Evolutionary conservation across 37 sponge, comb jelly and placozoan genomes (phyloP).

Genomic region (Ianthella basta): DNA sequence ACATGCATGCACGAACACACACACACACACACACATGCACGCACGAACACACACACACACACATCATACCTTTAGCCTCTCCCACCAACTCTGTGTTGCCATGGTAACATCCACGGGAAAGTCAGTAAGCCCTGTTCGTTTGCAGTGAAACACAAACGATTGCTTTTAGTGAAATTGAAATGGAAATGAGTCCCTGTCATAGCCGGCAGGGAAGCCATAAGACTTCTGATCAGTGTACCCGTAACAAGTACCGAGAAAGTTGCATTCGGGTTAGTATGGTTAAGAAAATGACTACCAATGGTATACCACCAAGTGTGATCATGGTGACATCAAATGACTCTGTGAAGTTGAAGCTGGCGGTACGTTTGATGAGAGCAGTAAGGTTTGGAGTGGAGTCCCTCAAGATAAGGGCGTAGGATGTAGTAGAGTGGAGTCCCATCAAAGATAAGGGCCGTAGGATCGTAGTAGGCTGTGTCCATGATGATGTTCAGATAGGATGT

Average conservation of each 20-base stretch:
- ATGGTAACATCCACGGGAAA: slow-evolving; percentile 13
- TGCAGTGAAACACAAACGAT: not conserved
- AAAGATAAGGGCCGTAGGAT: not conserved
- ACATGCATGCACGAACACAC: slow-evolving; percentile 7
- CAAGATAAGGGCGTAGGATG: not conserved
- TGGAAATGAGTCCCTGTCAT: not conserved
- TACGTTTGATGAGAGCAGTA: not conserved
- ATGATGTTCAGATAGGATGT: not conserved
- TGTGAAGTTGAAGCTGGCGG: no score
- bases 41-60: slow-evolving; percentile 2
- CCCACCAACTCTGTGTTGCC: slow-evolving; percentile 12
- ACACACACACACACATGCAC: slow-evolving; percentile 27
- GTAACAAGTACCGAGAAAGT: not conserved
- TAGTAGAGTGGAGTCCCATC: not conserved
- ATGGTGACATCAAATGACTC: not conserved
- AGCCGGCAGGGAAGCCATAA: slow-evolving; percentile 10
- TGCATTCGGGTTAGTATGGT: not conserved
- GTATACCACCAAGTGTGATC: not conserved
- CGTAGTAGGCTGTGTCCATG: not conserved
- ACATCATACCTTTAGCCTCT: slow-evolving; percentile 8
- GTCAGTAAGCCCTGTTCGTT: slow-evolving; percentile 4
- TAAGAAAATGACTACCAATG: slow-evolving; percentile 9
- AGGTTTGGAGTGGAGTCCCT: not conserved
- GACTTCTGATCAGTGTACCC: slow-evolving; percentile 24
- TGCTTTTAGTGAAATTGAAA: slow-evolving; percentile 19